Percentiles rank a stretch among this genome's conserved stretches.
Evolutionary conservation across 2,888 invertebrate genomes (phyloP).

Genomic region (Lamellibrachia columna): DNA sequence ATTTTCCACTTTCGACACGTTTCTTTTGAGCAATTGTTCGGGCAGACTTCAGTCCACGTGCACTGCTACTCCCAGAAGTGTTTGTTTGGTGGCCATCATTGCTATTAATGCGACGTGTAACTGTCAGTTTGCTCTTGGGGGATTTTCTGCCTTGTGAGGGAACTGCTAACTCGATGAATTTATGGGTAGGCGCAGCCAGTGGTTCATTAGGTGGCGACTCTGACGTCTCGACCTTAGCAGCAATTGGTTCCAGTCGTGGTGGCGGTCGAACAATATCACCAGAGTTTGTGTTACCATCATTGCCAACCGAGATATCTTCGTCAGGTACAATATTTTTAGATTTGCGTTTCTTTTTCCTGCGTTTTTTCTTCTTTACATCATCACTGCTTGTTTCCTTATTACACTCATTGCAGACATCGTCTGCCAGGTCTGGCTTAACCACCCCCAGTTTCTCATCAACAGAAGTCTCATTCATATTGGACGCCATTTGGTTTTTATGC

Average conservation of each 20-base stretch:
- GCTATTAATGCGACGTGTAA: neutral
- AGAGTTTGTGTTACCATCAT: neutral
- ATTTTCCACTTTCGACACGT: slow-evolving; percentile 4
- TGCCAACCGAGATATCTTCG: neutral
- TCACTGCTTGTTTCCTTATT: neutral
- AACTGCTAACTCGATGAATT: neutral
- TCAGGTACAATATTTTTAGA: neutral
- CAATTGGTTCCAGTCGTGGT: neutral
- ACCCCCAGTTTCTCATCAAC: neutral
- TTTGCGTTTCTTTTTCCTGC: neutral
- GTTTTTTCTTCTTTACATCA: neutral
- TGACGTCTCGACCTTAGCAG: neutral
- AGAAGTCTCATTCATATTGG: neutral
- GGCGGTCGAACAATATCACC: neutral
- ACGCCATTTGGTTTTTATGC: neutral
- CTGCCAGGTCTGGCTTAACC: neutral
- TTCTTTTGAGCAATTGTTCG: neutral
- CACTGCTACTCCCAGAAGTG: slow-evolving; percentile 5
- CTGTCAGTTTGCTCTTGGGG: neutral
- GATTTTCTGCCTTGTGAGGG: neutral
- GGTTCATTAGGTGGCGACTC: neutral
- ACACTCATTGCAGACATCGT: neutral
- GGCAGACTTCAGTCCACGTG: neutral
- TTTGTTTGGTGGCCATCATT: neutral
- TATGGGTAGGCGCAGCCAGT: neutral